A percentile compares a stretch with the other conserved stretches of the same genome.
phyloP scores from a whole-genome alignment of 2,797 vertebrate genomes.

The Urosaurus nigricauda region DNA sequence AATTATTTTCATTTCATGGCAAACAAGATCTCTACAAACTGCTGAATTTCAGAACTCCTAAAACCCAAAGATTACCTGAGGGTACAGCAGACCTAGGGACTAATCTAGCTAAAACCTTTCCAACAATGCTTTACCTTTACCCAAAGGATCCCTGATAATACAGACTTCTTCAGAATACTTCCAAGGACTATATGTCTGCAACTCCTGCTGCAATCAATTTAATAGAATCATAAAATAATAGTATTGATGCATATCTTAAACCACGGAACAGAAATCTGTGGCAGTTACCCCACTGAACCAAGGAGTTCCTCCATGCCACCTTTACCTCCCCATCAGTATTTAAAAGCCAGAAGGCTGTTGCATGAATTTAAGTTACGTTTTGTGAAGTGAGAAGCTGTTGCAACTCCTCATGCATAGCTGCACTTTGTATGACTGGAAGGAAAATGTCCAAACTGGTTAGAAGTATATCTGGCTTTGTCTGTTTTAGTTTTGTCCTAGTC shows the following conservation, averaged over 20 bases:
- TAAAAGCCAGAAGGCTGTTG: background rate
- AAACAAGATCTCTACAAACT: constrained; percentile 65
- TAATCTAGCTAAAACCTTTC: background rate
- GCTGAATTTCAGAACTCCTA: constrained; percentile 52
- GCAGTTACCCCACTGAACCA: no score
- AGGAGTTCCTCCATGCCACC: no score
- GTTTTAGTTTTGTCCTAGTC: background rate
- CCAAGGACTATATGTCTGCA: background rate
- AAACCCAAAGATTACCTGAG: constrained; percentile 42
- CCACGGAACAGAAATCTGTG: no score
- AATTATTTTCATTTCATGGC: constrained; percentile 53
- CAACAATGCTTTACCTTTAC: background rate
- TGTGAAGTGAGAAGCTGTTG: background rate
- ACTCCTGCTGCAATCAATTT: background rate
- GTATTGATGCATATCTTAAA: background rate
- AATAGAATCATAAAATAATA: no score
- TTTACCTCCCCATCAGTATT: background rate
- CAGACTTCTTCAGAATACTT: background rate
- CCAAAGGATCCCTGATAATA: background rate
- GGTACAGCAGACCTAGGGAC: background rate
- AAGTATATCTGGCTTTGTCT: background rate
- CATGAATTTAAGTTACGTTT: background rate
- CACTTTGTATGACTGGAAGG: background rate
- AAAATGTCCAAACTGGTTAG: background rate
- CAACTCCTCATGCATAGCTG: background rate